These are phyloP conservation scores for Trissolcus basalis DNA, from an alignment of 1,140 invertebrate genomes.

Conservation along the genomic window DNA sequence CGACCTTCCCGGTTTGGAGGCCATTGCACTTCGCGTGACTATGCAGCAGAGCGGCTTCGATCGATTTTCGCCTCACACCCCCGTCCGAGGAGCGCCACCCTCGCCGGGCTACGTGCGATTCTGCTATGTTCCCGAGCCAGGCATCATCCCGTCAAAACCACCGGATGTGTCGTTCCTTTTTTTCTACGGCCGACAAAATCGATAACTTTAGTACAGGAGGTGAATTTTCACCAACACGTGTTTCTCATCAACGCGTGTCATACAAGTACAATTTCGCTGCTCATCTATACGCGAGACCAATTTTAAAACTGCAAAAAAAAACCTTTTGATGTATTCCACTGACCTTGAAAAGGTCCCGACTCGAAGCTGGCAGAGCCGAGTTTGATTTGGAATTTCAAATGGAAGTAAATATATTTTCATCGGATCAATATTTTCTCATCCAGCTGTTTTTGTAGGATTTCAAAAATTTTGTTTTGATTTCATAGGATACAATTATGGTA, in stretches of 20 bases:
- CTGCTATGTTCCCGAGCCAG: conserved; percentile 16
- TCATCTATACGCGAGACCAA: background rate
- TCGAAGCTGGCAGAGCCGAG: background rate
- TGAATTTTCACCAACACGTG: conserved; percentile 20
- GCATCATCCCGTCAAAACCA: conserved; percentile 41
- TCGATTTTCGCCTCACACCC: conserved; percentile 66
- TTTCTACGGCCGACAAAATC: conserved; percentile 29
- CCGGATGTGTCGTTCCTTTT: conserved; percentile 22
- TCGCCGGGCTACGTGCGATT: conserved; percentile 27
- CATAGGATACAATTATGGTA: no score
- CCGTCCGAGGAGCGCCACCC: conserved; percentile 38
- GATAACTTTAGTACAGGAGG: conserved; percentile 26
- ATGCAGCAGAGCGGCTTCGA: conserved; percentile 62
- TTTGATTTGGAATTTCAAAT: background rate
- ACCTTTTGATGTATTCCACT: background rate
- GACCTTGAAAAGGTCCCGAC: conserved; percentile 2
- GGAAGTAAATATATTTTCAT: background rate
- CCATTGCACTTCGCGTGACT: conserved; percentile 69
- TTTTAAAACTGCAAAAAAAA: background rate
- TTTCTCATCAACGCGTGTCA: background rate
- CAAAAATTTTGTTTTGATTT: no score
- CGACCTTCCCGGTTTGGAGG: conserved; percentile 74
- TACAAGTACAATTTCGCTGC: background rate
- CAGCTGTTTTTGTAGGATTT: no score
- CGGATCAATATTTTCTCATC: no score